Base-by-base conservation (phyloP, 1,140 invertebrate species). In the Heterodera carotae region DNA sequence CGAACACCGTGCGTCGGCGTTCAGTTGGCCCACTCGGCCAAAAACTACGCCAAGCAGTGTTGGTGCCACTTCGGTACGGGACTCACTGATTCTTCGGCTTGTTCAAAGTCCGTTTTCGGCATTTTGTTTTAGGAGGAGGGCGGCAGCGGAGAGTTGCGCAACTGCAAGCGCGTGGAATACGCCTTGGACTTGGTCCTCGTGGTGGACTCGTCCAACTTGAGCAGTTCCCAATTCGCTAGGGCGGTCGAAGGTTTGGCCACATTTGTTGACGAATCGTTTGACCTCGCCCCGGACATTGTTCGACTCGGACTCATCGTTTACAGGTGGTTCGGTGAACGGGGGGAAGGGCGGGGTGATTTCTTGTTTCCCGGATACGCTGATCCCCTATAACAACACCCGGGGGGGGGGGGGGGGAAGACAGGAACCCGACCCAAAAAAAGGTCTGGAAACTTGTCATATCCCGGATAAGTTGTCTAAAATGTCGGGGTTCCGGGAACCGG, bases 201-300 rank as follows among this genome's bases (percentile, higher is more conserved):
- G 29, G 60, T 87, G 48, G 85, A 87, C 76, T 82, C 83, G 12
- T 88, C 85, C 43, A 88, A 87, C 56, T 86, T 88, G 72, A 76
- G 76, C 60, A 64, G 78, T 48, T 76, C 79, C 31, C 79, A 86
- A 39, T 87, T 86, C 68, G 77, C 67, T 15, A 76, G 77, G 25
- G 76, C 84, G 59, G 80, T 86, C 22, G 85, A 87, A 72, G 81
- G 85, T 15, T 64, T 87, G 59, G 84, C 79, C 29, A 78, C 80
- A 34, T 71, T 87, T 25, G 78, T 88, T 34, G 85, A 87, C 76
- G 85, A 88, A 53, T 84, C 84, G 39, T 87, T 87, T 67, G 86
- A 87, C 76, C 76, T 87, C 15, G 76, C 85, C 15, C 85, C 86
- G 2, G 85, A 87, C 79, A 82, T 87, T 69, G 84, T 81, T 12